Evolutionary conservation across 1,140 invertebrate species (phyloP).

Genomic region (Lucilia cuprina): DNA sequence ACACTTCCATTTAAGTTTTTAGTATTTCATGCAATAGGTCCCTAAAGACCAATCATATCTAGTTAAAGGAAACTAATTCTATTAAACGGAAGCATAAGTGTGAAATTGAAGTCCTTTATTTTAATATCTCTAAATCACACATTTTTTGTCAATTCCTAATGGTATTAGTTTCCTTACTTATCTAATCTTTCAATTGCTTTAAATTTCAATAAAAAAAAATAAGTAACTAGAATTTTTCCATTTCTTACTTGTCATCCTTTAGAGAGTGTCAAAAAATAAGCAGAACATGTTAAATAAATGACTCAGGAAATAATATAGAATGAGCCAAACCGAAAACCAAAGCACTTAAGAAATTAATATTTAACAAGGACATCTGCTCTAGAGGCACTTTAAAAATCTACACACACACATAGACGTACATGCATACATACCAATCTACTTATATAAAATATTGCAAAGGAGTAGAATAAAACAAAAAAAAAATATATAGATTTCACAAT

Average conservation of each 20-base stretch:
- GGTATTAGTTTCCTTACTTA: background rate
- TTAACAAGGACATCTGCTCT: slow-evolving; percentile 23
- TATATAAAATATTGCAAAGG: no score
- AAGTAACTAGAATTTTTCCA: background rate
- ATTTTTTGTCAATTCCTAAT: background rate
- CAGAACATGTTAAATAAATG: background rate
- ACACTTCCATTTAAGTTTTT: no score
- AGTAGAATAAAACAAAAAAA: no score
- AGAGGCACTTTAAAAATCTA: no score
- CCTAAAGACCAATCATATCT: no score
- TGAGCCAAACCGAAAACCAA: slow-evolving; percentile 17
- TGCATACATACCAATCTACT: no score
- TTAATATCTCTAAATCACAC: background rate
- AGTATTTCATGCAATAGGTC: no score
- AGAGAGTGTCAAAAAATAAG: background rate
- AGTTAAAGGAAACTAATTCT: no score
- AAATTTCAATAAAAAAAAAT: background rate
- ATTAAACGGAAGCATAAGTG: background rate
- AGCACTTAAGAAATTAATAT: slow-evolving; percentile 32
- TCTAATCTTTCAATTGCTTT: background rate
- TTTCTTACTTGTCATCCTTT: background rate
- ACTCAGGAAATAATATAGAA: background rate
- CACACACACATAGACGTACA: no score
- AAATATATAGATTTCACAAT: no score
- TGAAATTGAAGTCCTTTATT: background rate